Evolutionary conservation across 2,888 invertebrate species (phyloP).

Genomic region (Euplagia quadripunctaria): DNA sequence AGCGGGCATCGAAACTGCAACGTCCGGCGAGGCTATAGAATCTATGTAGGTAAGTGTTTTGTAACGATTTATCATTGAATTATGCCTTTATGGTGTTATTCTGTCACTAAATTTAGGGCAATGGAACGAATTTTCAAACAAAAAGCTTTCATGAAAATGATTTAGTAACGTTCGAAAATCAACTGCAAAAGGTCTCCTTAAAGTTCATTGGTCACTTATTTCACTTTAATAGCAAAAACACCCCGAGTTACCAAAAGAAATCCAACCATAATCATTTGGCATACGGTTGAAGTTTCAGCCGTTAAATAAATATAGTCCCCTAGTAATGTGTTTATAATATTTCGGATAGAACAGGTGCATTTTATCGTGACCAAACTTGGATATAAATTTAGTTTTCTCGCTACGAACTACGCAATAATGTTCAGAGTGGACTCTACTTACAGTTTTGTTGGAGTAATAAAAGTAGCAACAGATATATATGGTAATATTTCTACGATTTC

Average conservation of each 20-base stretch:
- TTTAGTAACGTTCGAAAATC: constrained; percentile 30
- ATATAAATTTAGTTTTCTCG: constrained; percentile 46
- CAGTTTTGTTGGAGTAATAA: constrained; percentile 10
- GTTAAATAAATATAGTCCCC: constrained; percentile 16
- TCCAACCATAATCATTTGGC: neutral
- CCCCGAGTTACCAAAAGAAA: neutral
- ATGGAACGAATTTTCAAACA: constrained; percentile 6
- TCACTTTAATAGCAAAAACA: constrained; percentile 20
- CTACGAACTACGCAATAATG: constrained; percentile 25
- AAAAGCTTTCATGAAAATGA: constrained; percentile 9
- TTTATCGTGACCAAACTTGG: constrained; percentile 50
- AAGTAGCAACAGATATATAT: neutral
- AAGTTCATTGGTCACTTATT: constrained; percentile 28
- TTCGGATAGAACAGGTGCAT: constrained; percentile 50
- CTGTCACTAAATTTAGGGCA: neutral
- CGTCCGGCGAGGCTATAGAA: no score
- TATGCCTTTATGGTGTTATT: neutral
- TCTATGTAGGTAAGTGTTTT: no score
- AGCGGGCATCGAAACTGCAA: no score
- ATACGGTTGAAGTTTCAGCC: constrained; percentile 16
- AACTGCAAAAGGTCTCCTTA: constrained; percentile 30
- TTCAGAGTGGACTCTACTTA: constrained; percentile 13
- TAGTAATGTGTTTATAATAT: constrained; percentile 55
- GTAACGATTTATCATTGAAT: no score
- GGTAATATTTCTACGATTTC: no score